phyloP scores from a whole-genome alignment of 2,888 invertebrate genomes.

The Mystacides longicornis region DNA sequence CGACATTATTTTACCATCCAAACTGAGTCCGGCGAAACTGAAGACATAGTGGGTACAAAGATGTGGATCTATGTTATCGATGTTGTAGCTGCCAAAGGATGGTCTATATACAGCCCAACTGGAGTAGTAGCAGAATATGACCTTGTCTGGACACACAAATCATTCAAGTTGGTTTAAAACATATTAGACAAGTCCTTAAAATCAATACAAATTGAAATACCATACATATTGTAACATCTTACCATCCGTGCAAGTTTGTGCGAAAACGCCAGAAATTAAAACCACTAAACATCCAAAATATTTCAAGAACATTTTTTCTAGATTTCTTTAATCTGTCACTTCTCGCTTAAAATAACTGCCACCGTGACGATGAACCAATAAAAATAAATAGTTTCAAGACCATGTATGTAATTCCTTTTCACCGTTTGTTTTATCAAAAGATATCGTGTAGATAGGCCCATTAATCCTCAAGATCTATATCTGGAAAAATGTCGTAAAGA shows the following conservation, averaged over 20 bases:
- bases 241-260: not conserved
- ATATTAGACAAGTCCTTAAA: not conserved
- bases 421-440: too few relatives aligned
- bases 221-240: not conserved
- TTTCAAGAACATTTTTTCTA: not conserved
- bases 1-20: constrained; percentile 36
- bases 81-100: constrained; percentile 35
- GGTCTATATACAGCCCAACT: constrained; percentile 44
- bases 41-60: constrained; percentile 48
- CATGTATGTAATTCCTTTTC: too few relatives aligned
- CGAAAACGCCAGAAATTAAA: not conserved
- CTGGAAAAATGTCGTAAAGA: too few relatives aligned
- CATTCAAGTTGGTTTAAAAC: not conserved
- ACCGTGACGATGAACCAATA: too few relatives aligned
- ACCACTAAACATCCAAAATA: not conserved
- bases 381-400: too few relatives aligned
- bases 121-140: constrained; percentile 44
- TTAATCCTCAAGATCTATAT: too few relatives aligned
- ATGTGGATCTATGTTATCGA: constrained; percentile 39
- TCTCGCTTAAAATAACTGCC: too few relatives aligned
- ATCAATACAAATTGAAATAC: too few relatives aligned
- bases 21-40: constrained; percentile 44
- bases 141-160: constrained; percentile 26
- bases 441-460: too few relatives aligned
- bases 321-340: not conserved